A percentile compares a stretch with the other conserved stretches of the same genome.
These are phyloP conservation scores for Rhagium mordax DNA, from an alignment of 2,888 invertebrate species.

Conservation along the genomic window DNA sequence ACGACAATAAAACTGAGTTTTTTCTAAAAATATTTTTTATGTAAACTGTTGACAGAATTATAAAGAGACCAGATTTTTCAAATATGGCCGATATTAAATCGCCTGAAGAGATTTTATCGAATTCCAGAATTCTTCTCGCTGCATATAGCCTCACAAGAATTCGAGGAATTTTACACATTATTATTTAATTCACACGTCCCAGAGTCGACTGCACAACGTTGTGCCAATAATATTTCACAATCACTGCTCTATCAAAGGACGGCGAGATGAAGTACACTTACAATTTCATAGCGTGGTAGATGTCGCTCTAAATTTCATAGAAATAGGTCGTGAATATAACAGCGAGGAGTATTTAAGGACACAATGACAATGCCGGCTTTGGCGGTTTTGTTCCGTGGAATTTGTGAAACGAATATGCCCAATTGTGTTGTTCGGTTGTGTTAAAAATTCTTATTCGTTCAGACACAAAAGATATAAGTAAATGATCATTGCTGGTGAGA, in stretches of 20 bases:
- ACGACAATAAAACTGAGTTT: too few species aligned
- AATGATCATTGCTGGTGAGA: too few species aligned
- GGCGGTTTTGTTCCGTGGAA: slow-evolving; percentile 5
- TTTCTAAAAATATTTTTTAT: too few species aligned
- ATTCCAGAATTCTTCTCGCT: too few species aligned
- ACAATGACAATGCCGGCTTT: not conserved
- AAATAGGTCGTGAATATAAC: slow-evolving; percentile 4
- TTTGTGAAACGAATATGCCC: not conserved
- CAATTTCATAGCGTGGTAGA: not conserved
- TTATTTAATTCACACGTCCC: not conserved
- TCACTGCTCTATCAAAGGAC: slow-evolving; percentile 1
- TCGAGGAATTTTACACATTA: not conserved
- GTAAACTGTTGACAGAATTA: too few species aligned
- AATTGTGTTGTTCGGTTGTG: not conserved
- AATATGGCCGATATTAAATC: too few species aligned
- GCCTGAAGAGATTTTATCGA: too few species aligned
- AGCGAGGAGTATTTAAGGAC: slow-evolving; percentile 8
- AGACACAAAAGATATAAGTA: not conserved
- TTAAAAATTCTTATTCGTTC: not conserved
- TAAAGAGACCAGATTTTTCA: too few species aligned
- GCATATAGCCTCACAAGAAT: too few species aligned
- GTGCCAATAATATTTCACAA: not conserved
- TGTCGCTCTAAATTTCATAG: not conserved
- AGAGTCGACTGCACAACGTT: not conserved
- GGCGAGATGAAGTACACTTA: not conserved